These are phyloP conservation scores for Pseudopleuronectes americanus DNA, from an alignment of 2,797 vertebrate species.

Conservation along the genomic window DNA sequence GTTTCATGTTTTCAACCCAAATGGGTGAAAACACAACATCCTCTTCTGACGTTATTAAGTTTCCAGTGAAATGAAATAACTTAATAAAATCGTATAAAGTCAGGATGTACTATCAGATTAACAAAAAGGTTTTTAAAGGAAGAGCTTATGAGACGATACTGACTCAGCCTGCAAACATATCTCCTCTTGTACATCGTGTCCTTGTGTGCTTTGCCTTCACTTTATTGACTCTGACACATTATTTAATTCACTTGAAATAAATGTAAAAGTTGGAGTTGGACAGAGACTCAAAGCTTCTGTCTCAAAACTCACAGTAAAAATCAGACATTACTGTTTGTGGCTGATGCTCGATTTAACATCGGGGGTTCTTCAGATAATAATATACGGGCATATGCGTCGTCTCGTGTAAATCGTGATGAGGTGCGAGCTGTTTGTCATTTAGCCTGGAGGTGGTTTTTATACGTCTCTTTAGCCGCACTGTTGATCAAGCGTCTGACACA, in stretches of 20 bases:
- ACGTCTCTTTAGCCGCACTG: constrained; percentile 8
- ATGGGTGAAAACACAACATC: too few relatives aligned
- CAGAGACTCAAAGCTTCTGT: neutral
- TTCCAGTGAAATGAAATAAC: too few relatives aligned
- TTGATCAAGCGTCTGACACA: constrained; percentile 23
- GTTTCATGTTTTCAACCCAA: too few relatives aligned
- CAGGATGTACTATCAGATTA: neutral
- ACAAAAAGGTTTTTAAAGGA: neutral
- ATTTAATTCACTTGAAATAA: constrained; percentile 8
- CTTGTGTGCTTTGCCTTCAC: neutral
- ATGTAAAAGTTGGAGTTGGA: neutral
- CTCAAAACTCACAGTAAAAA: neutral
- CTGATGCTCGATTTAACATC: constrained; percentile 26
- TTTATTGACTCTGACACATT: constrained; percentile 2
- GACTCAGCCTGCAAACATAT: neutral
- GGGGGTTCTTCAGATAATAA: constrained; percentile 39
- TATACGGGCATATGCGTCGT: neutral
- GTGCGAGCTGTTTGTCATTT: constrained; percentile 32
- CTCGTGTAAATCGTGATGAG: constrained; percentile 39
- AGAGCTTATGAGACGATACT: neutral
- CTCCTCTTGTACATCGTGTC: neutral
- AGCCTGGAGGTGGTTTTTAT: neutral
- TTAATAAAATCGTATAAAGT: neutral
- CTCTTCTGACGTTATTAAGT: too few relatives aligned
- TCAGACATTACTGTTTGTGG: neutral